Percentiles rank a stretch among this genome's conserved stretches.
Evolutionary conservation across 2,113 vertebrate genomes (phyloP).

Genomic region (Malurus alboscapulatus): DNA sequence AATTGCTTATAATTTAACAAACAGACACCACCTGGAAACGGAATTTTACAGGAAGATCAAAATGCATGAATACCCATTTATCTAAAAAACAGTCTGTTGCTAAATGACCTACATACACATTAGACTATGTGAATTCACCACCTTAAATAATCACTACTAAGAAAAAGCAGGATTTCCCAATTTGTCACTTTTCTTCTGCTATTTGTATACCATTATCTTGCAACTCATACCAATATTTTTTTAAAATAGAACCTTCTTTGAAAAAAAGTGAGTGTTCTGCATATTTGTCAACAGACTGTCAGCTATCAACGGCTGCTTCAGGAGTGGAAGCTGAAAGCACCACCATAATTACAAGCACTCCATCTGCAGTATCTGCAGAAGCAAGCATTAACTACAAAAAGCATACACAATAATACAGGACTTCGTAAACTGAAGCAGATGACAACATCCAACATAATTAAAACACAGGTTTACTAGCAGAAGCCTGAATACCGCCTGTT

Average conservation of each 20-base stretch:
- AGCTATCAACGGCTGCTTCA: not conserved
- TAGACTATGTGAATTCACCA: not conserved
- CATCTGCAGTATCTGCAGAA: not conserved
- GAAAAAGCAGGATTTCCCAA: not conserved
- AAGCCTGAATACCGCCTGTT: not conserved
- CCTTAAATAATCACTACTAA: not conserved
- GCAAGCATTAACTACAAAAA: not conserved
- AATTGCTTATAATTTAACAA: not conserved
- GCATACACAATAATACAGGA: not conserved
- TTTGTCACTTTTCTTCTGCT: not conserved
- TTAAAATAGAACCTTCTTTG: not conserved
- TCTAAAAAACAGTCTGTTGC: not conserved
- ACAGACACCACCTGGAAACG: not conserved
- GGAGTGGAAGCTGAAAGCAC: not conserved
- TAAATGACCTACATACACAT: not conserved
- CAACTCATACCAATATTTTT: not conserved
- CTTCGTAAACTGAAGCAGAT: not conserved
- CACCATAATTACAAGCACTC: not conserved
- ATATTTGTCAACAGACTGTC: not conserved
- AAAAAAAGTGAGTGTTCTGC: not conserved
- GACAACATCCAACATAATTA: not conserved
- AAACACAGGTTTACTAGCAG: not conserved
- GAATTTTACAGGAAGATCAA: not conserved
- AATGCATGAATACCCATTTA: not conserved
- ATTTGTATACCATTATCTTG: rapidly evolving